Conservation (phyloP, 2,888 invertebrate species). For the Parapristionchus giblindavisi region DNA sequence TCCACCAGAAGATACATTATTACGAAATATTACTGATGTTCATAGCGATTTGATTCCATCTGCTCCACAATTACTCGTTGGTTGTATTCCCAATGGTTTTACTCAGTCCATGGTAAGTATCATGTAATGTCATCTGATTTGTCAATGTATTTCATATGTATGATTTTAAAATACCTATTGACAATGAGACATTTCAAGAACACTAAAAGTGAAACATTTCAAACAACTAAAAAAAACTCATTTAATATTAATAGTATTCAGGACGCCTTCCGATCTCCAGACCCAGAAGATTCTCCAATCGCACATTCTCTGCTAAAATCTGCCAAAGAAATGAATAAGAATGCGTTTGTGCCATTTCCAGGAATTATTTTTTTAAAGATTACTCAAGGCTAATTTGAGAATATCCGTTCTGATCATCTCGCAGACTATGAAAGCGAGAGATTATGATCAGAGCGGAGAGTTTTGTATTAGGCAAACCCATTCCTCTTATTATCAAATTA, state of each 20-base stretch:
- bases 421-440: conserved; percentile 29
- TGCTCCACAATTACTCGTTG: no score
- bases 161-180: no score
- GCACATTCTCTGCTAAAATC: conserved; percentile 63
- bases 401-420: not conserved
- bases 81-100: no score
- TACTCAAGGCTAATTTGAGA: not conserved
- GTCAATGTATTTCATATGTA: no score
- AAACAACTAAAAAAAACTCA: not conserved
- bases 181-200: no score
- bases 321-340: conserved; percentile 57
- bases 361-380: conserved; percentile 10
- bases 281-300: conserved; percentile 64
- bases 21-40: no score
- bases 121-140: no score
- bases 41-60: no score
- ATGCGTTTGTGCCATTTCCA: conserved; percentile 39
- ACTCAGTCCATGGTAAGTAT: no score
- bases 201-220: not conserved
- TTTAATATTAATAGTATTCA: not conserved
- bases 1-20: no score
- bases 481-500: not conserved
- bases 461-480: conserved; percentile 2
- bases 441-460: conserved; percentile 57
- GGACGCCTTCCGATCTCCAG: conserved; percentile 45